Conservation (phyloP, 2,888 invertebrate genomes). For the Cheilosia impressa region DNA sequence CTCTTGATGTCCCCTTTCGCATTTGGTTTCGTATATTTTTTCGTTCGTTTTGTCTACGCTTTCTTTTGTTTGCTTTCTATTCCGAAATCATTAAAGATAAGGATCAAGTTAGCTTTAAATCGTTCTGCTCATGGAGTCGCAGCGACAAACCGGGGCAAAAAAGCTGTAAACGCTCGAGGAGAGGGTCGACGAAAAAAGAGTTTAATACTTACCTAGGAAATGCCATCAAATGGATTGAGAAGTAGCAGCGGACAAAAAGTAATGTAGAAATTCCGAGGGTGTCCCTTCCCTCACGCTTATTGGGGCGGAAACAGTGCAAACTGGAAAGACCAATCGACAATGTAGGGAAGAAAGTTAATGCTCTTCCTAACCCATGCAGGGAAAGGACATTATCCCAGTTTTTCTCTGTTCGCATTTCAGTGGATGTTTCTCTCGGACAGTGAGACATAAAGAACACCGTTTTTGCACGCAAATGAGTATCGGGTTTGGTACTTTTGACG, state of each 20-base stretch:
- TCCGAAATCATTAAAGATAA: slow-evolving; percentile 82
- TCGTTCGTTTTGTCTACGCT: slow-evolving; percentile 50
- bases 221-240: slow-evolving; percentile 65
- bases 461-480: no score
- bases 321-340: slow-evolving; percentile 38
- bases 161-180: slow-evolving; percentile 30
- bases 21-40: slow-evolving; percentile 20
- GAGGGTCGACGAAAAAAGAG: slow-evolving; percentile 42
- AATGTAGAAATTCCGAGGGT: slow-evolving; percentile 44
- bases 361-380: slow-evolving; percentile 17
- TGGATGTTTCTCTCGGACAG: neutral
- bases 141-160: neutral
- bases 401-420: slow-evolving; percentile 13
- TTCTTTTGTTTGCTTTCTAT: slow-evolving; percentile 67
- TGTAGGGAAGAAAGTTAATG: slow-evolving; percentile 32
- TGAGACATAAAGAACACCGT: neutral
- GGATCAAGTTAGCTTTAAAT: slow-evolving; percentile 81
- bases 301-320: slow-evolving; percentile 17
- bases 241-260: slow-evolving; percentile 45
- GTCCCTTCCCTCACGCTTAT: slow-evolving; percentile 18
- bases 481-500: no score
- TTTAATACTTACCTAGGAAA: slow-evolving; percentile 63
- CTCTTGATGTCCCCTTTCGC: slow-evolving; percentile 15
- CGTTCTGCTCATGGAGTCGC: slow-evolving; percentile 50
- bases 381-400: slow-evolving; percentile 41